A percentile compares a stretch with the other conserved stretches of the same genome.
Conservation (phyloP, 2,113 vertebrate genomes). For the Salvelinus namaycush region DNA sequence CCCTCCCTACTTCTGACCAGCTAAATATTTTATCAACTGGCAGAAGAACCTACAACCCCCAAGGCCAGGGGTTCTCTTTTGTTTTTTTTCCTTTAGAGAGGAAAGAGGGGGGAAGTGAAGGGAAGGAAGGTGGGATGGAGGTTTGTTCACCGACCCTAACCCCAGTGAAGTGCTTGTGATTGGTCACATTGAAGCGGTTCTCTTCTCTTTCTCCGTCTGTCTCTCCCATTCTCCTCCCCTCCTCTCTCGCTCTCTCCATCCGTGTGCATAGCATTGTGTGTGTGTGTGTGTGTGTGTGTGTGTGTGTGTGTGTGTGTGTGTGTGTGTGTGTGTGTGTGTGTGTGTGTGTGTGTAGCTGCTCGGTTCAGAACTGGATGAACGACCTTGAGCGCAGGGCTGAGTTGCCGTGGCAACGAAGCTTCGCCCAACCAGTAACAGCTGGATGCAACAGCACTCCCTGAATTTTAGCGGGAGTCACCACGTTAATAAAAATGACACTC, state of each 20-base stretch:
- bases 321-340: constrained; percentile 37
- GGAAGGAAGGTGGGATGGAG: not conserved
- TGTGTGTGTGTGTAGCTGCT: constrained; percentile 56
- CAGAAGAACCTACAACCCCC: constrained; percentile 60
- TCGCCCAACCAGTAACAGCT: constrained; percentile 79
- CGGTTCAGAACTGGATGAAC: constrained; percentile 74
- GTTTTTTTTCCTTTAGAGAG: constrained; percentile 53
- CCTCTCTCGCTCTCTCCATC: constrained; percentile 16
- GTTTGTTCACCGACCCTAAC: constrained; percentile 33
- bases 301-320: constrained; percentile 52
- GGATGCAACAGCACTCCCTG: constrained; percentile 77
- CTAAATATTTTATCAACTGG: constrained; percentile 77
- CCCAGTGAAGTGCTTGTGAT: constrained; percentile 54
- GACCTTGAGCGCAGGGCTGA: constrained; percentile 77
- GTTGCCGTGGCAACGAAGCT: constrained; percentile 76
- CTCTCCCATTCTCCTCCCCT: constrained; percentile 19
- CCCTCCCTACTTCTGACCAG: constrained; percentile 58
- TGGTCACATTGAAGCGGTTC: constrained; percentile 68
- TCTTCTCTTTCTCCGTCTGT: constrained; percentile 1
- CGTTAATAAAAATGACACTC: constrained; percentile 69
- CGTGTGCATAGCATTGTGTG: constrained; percentile 46
- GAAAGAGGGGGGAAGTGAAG: constrained; percentile 3
- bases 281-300: constrained; percentile 28
- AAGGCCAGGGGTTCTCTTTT: constrained; percentile 55
- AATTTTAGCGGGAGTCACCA: constrained; percentile 74